A percentile compares a stretch with the other conserved stretches of the same genome.
Evolutionary conservation across 2,113 vertebrate genomes (phyloP).

Genomic region (Anseranas semipalmata): DNA sequence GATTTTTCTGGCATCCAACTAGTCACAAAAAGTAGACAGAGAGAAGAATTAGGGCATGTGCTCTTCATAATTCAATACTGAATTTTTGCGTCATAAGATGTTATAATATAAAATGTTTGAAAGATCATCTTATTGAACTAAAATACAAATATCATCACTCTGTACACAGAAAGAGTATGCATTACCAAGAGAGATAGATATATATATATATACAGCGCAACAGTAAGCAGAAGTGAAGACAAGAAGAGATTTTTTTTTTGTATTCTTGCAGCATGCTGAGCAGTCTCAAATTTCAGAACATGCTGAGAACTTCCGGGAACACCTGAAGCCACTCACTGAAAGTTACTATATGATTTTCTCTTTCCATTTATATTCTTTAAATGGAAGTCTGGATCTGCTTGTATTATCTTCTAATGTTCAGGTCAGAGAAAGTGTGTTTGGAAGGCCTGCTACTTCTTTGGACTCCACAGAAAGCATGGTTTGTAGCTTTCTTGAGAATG

Average conservation of each 20-base stretch:
- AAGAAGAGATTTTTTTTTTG: background rate
- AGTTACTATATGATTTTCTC: background rate
- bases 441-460: background rate
- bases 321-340: background rate
- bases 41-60: fast-evolving
- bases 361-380: background rate
- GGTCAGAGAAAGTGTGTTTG: background rate
- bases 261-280: background rate
- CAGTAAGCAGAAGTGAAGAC: background rate
- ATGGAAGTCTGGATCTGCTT: background rate
- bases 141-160: no score
- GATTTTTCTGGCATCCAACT: background rate
- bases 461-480: background rate
- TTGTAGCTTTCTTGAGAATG: background rate
- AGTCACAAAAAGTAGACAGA: background rate
- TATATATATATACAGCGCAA: no score
- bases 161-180: no score
- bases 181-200: no score
- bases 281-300: background rate
- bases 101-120: background rate
- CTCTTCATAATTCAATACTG: background rate
- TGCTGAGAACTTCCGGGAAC: background rate
- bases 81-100: background rate
- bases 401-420: background rate
- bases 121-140: background rate